Conservation (phyloP, 2,888 invertebrate genomes). For the Acrocyrtus sp. region DNA sequence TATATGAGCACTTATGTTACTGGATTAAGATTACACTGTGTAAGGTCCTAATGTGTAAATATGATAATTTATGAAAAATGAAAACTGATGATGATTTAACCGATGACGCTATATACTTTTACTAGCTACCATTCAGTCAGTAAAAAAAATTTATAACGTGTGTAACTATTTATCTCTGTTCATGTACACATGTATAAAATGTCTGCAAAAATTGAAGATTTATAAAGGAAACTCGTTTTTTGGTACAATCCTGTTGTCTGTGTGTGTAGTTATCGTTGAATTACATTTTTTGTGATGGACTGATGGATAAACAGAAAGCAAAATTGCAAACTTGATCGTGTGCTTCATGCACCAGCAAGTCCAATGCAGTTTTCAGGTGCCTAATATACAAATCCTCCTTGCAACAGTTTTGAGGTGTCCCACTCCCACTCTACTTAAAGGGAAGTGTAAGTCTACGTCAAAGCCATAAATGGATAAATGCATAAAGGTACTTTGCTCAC, state of each 20-base stretch:
- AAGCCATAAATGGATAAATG: background rate
- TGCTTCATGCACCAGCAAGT: slow-evolving; percentile 30
- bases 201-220: background rate
- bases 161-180: too few relatives aligned
- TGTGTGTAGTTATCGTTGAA: too few relatives aligned
- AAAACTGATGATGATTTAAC: slow-evolving; percentile 38
- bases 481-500: too few relatives aligned
- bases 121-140: slow-evolving; percentile 23
- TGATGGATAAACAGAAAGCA: background rate
- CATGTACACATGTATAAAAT: background rate
- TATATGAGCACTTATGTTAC: too few relatives aligned
- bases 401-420: background rate
- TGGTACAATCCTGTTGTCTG: background rate
- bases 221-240: slow-evolving; percentile 39
- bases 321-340: slow-evolving; percentile 27
- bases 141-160: slow-evolving; percentile 1
- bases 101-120: slow-evolving; percentile 11
- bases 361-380: too few relatives aligned
- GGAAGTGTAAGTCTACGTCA: background rate
- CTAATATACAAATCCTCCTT: background rate
- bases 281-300: background rate
- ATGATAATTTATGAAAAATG: slow-evolving; percentile 18
- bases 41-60: too few relatives aligned
- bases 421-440: too few relatives aligned
- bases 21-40: too few relatives aligned